phyloP scores from a whole-genome alignment of 1,140 invertebrate species.

The Akabosia matsudoensis region DNA sequence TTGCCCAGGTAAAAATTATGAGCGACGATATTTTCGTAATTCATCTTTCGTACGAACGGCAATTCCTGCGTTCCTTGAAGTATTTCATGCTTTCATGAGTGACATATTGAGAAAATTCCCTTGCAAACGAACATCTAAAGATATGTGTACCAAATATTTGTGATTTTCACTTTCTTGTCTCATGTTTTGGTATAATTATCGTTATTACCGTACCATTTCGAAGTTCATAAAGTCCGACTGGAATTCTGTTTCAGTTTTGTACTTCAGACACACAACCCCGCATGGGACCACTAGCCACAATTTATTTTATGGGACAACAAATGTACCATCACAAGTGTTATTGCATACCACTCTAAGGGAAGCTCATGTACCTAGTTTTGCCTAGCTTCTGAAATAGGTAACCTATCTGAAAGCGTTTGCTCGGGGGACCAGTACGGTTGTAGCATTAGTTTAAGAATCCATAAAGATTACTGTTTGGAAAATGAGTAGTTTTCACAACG shows the following conservation, averaged over 20 bases:
- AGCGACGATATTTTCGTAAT: too few relatives aligned
- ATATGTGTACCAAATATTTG: too few relatives aligned
- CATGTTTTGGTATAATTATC: neutral
- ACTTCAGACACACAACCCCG: neutral
- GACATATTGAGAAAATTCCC: neutral
- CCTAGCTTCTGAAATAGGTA: too few relatives aligned
- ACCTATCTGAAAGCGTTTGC: too few relatives aligned
- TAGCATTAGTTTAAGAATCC: neutral
- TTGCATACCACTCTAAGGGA: too few relatives aligned
- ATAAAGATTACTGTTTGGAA: neutral
- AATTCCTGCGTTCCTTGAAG: too few relatives aligned
- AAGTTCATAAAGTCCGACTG: conserved; percentile 18
- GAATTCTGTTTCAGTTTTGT: neutral
- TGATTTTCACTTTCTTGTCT: neutral
- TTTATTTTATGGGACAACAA: neutral
- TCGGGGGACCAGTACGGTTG: neutral
- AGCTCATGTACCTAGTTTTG: too few relatives aligned
- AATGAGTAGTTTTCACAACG: neutral
- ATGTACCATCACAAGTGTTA: conserved; percentile 8
- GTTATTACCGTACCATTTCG: conserved; percentile 7
- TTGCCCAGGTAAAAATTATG: too few relatives aligned
- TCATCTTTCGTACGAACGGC: too few relatives aligned
- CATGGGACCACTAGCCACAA: conserved; percentile 19
- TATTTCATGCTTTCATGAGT: too few relatives aligned
- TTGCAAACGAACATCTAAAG: neutral